Percentiles rank a stretch among this genome's conserved stretches.
phyloP scores from a whole-genome alignment of 2,113 vertebrate genomes.

The Gymnobelideus leadbeateri region DNA sequence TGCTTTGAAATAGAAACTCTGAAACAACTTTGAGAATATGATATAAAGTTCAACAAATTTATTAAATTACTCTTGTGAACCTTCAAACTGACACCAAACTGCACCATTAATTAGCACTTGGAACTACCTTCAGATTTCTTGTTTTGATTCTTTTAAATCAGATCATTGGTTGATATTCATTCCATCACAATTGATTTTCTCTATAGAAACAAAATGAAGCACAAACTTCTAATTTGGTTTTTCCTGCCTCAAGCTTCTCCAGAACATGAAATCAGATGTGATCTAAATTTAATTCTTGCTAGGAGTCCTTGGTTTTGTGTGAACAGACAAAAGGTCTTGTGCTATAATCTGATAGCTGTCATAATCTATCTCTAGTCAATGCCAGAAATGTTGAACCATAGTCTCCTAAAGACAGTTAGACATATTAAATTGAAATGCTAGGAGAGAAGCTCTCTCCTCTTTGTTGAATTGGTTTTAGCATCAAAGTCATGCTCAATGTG shows the following conservation, averaged over 20 bases:
- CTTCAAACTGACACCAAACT: neutral
- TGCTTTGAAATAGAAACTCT: neutral
- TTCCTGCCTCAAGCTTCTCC: slow-evolving; percentile 36
- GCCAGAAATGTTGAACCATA: slow-evolving; percentile 44
- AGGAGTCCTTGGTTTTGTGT: slow-evolving; percentile 10
- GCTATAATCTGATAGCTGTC: slow-evolving; percentile 45
- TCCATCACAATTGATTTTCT: slow-evolving; percentile 69
- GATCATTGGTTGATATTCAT: slow-evolving; percentile 67
- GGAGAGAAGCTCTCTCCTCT: slow-evolving; percentile 19
- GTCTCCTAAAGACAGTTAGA: slow-evolving; percentile 21
- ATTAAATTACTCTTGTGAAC: slow-evolving; percentile 6
- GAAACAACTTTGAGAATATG: slow-evolving; percentile 22
- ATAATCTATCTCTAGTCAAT: neutral
- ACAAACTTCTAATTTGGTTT: slow-evolving; percentile 52
- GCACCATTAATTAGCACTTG: neutral
- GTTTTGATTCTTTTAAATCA: slow-evolving; percentile 65
- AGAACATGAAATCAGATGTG: slow-evolving; percentile 50
- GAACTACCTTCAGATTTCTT: slow-evolving; percentile 52
- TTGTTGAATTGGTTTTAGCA: neutral
- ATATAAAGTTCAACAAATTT: neutral
- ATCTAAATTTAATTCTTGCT: slow-evolving; percentile 29
- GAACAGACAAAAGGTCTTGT: slow-evolving; percentile 51
- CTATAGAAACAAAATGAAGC: slow-evolving; percentile 54
- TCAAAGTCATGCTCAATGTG: neutral
- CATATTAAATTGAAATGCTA: slow-evolving; percentile 45